These are phyloP conservation scores for Sclerurus mexicanus DNA, from an alignment of 2,113 vertebrate species.

Conservation along the genomic window DNA sequence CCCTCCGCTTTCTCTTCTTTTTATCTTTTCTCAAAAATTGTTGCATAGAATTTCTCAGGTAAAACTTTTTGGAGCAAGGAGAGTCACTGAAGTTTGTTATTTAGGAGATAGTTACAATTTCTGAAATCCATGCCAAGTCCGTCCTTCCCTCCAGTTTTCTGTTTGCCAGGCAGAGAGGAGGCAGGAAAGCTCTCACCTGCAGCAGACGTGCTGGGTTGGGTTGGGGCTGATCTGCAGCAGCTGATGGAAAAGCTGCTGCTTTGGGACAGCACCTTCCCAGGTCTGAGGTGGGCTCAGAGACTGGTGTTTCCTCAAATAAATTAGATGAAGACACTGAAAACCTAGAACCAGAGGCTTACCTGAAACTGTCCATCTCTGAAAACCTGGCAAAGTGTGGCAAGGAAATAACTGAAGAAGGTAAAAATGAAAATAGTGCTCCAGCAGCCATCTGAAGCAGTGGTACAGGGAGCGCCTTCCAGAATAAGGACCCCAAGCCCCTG, in stretches of 20 bases:
- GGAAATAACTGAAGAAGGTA: neutral
- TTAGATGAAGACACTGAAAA: neutral
- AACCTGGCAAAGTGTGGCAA: neutral
- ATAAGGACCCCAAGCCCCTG: neutral
- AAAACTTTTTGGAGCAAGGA: neutral
- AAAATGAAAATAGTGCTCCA: neutral
- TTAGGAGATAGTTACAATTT: neutral
- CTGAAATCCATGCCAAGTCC: neutral
- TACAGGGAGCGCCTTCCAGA: neutral
- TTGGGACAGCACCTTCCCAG: neutral
- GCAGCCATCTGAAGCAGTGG: neutral
- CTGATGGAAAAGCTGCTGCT: neutral
- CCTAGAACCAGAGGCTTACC: neutral
- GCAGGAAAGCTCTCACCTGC: neutral
- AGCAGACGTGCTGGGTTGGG: neutral
- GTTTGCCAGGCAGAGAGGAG: neutral
- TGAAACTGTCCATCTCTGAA: neutral
- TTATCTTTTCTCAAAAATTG: neutral
- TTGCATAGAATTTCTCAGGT: neutral
- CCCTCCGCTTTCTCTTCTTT: no score
- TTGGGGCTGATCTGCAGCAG: neutral
- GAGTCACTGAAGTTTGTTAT: neutral
- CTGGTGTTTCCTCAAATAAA: neutral
- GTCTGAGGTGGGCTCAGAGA: neutral
- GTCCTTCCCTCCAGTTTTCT: neutral